Evolutionary conservation across 2,113 vertebrate species (phyloP), one percentile per base, ranked within the genome.

Genomic region (Petaurus breviceps): DNA sequence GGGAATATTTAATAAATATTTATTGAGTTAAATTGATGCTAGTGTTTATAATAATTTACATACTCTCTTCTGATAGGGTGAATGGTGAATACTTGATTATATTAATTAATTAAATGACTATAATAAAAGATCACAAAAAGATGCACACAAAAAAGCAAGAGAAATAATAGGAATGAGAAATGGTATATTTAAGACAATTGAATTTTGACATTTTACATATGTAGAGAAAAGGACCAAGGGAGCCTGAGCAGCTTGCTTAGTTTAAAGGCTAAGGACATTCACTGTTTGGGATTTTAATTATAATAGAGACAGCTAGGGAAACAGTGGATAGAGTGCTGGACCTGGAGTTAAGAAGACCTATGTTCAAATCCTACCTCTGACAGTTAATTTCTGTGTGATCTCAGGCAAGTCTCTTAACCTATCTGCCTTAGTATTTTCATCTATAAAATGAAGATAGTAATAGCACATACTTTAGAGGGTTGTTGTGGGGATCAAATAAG

Each of bases 31-130:
- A 77, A 43, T n/a, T 77, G 68, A n/a, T 43, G n/a, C 90, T 50
- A 28, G 49, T 94, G 31, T 96, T 97, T 96, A 94, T 96, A 95
- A 97, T 94, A 93, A 91, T 77, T 25, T 28, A 5, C 9, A 89
- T 92, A 47, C 57, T 97, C 23, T 94, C 25, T 90, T 97, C 93
- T 68, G 55, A 22, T 22, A 37, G 28, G 28, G 12, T 37, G 57
- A 68, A 68, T 68, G 37, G n/a, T 77, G 61, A 77, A 77, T 14
- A 16, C 37, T 77, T 77, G 31, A 77, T 77, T 77, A 77, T 19
- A 77, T 77, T 68, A 77, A n/a, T 77, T 77, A 37, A 77, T 77
- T 77, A 77, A 77, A 77, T 77, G 16, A 77, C 68, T n/a, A 16
- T n/a, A 43, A 77, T 77, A 22, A 77, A 77, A 43, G 37, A 43